Evolutionary conservation across 1,140 invertebrate genomes (phyloP).

Genomic region (Anthonomus grandis): DNA sequence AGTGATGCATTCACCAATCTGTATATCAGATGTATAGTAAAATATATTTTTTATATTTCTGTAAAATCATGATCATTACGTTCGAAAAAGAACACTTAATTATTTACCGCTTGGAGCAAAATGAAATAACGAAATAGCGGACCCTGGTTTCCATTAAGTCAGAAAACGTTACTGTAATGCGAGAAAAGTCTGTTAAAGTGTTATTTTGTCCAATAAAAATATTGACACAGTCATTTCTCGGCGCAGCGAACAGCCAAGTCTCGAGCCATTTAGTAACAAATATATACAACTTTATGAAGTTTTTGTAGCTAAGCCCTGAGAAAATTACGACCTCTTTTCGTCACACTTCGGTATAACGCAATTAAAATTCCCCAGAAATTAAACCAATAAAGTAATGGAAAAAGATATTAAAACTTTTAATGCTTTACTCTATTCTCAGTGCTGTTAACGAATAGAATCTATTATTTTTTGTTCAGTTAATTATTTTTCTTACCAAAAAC

Average conservation of each 20-base stretch:
- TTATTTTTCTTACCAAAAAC: no score
- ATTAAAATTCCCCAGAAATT: conserved; percentile 14
- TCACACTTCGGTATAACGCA: conserved; percentile 8
- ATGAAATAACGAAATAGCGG: no score
- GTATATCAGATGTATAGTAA: no score
- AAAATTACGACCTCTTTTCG: conserved; percentile 12
- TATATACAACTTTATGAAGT: conserved; percentile 16
- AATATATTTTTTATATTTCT: no score
- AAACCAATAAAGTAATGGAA: conserved; percentile 2
- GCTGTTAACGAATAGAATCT: no score
- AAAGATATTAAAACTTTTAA: no score
- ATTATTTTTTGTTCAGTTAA: no score
- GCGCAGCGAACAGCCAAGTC: not conserved
- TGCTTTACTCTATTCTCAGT: no score
- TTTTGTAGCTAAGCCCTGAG: conserved; percentile 5
- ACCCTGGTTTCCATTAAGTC: not conserved
- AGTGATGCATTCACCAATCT: no score
- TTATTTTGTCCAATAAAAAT: conserved; percentile 18
- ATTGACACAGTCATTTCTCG: conserved; percentile 10
- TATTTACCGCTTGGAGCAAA: no score
- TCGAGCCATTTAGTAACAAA: conserved; percentile 5
- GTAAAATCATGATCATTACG: no score
- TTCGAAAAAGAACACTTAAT: no score
- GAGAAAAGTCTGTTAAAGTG: conserved; percentile 11
- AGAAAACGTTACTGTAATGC: conserved; percentile 12